phyloP scores from a whole-genome alignment of 2,888 invertebrate genomes.

The Caenorhabditis sp. region DNA sequence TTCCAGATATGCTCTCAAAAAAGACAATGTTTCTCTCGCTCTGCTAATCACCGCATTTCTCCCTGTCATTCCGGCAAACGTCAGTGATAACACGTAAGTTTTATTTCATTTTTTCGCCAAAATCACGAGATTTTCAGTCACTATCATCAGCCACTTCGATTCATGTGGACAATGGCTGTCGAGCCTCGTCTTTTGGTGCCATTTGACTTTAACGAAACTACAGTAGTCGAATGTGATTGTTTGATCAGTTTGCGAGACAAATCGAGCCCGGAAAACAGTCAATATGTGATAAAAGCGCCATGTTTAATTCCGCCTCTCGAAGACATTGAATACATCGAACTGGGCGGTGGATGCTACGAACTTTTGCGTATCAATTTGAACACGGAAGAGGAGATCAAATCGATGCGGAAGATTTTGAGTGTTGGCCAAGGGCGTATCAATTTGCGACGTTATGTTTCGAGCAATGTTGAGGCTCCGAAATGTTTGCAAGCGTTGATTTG shows the following conservation, averaged over 20 bases:
- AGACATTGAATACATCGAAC: constrained; percentile 28
- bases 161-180: constrained; percentile 91
- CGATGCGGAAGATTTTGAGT: constrained; percentile 27
- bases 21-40: constrained; percentile 85
- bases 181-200: constrained; percentile 89
- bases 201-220: constrained; percentile 78
- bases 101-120: neutral
- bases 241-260: constrained; percentile 71
- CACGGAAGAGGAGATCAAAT: constrained; percentile 31
- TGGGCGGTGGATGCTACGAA: constrained; percentile 47
- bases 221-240: constrained; percentile 34
- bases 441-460: constrained; percentile 11
- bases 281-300: constrained; percentile 34
- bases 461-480: neutral
- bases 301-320: constrained; percentile 52
- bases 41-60: constrained; percentile 91
- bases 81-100: constrained; percentile 88
- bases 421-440: constrained; percentile 30
- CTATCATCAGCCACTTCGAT: constrained; percentile 94
- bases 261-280: neutral
- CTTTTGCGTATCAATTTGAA: constrained; percentile 36
- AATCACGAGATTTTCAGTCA: constrained; percentile 76
- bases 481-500: neutral
- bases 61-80: constrained; percentile 94
- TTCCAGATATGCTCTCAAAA: constrained; percentile 72